Percentiles rank a stretch among this genome's conserved stretches.
phyloP scores from a whole-genome alignment of 2,797 vertebrate species.

The Momotus momota region DNA sequence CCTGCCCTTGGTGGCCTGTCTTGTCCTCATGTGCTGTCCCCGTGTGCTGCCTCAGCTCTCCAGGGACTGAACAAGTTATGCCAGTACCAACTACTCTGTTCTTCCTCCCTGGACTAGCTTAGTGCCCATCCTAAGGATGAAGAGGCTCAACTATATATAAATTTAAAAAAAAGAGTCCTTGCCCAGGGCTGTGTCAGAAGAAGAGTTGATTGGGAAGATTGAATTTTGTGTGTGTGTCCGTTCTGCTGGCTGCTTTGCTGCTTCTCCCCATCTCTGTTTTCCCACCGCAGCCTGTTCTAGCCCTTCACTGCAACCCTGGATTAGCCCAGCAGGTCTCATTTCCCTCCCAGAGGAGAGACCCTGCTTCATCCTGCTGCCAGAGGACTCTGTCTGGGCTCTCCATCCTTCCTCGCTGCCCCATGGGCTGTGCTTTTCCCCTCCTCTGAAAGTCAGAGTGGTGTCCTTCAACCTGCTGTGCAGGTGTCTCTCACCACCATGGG shows the following conservation, averaged over 20 bases:
- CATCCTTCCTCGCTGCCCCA: neutral
- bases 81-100: neutral
- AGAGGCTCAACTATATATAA: neutral
- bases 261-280: neutral
- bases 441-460: neutral
- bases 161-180: neutral
- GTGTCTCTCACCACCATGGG: rapidly evolving
- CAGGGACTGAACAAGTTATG: neutral
- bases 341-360: neutral
- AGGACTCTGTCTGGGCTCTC: neutral
- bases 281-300: neutral
- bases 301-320: neutral
- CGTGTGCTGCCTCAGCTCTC: rapidly evolving
- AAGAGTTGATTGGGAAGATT: neutral
- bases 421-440: neutral
- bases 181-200: neutral
- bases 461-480: rapidly evolving
- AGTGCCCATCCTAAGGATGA: neutral
- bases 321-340: neutral
- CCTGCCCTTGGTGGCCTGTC: neutral
- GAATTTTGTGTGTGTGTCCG: neutral
- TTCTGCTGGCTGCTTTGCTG: neutral
- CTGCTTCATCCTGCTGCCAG: rapidly evolving
- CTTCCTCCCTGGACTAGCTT: neutral
- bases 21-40: rapidly evolving